phyloP scores from a whole-genome alignment of 2,797 vertebrate species.

The Sarcoramphus papa region DNA sequence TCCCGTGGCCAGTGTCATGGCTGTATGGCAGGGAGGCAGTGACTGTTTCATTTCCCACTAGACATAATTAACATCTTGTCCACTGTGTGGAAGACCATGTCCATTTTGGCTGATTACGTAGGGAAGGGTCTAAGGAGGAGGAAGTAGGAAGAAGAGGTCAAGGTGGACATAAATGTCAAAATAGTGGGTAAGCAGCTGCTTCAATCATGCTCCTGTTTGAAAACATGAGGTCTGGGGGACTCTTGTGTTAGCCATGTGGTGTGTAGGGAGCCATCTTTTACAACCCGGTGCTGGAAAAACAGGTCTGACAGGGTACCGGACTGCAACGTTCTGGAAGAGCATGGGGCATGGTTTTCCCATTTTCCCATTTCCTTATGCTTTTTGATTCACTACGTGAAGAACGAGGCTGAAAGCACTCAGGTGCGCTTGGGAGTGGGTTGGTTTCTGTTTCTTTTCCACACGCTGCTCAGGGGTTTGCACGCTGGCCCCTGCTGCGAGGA shows the following conservation, averaged over 20 bases:
- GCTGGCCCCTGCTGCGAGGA: not conserved
- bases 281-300: not conserved
- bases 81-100: not conserved
- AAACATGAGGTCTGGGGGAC: not conserved
- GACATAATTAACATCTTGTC: not conserved
- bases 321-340: not conserved
- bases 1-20: not conserved
- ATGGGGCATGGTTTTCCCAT: not conserved
- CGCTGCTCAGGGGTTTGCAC: not conserved
- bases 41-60: not conserved
- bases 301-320: not conserved
- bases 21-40: not conserved
- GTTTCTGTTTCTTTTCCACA: not conserved
- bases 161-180: not conserved
- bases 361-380: not conserved
- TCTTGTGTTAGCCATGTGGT: not conserved
- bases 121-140: not conserved
- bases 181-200: not conserved
- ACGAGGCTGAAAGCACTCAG: not conserved
- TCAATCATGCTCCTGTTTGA: not conserved
- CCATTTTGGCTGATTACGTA: slow-evolving; percentile 31
- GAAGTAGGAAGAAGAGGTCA: not conserved
- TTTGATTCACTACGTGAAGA: not conserved
- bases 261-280: not conserved
- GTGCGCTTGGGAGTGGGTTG: not conserved